Evolutionary conservation across 2,888 invertebrate species (phyloP), one percentile per base, ranked within the genome.

Genomic region (Beris morrisii): DNA sequence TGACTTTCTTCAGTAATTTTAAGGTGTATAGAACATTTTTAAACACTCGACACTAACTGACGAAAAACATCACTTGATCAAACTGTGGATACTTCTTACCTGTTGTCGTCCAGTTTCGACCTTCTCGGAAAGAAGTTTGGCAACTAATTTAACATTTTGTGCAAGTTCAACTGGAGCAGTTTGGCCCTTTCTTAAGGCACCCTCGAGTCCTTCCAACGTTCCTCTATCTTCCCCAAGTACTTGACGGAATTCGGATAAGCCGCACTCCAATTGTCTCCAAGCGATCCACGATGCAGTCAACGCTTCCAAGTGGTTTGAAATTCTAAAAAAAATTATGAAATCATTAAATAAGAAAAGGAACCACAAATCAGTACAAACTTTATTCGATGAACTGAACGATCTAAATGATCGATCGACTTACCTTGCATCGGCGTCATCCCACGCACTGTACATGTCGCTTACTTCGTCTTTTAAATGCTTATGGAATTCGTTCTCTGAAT

Each of bases 191-290:
- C 78, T 77, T 38, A 81, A 67, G 0, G 80, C 81, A 38, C 81
- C 81, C 67, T 80, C 80, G 6, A 81, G 69, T 3, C 80, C 81
- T 66, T 77, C 77, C 0, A 81, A 70, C 7, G 81, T 80, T 68
- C 81, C 81, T 54, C 80, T 77, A 78, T 93, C 93, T 71, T 90
- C 88, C 38, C 88, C 85, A 59, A 93, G 79, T 32, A 90, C 91
- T 59, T 87, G 86, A 74, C 91, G 89, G 69, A 93, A 85, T 77
- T 92, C 91, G 13, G 88, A 86, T 65, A 92, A 82, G 9, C 92
- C 88, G 67, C 84, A 84, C 76, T 91, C 91, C 81, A 92, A 87
- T 76, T 91, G 89, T 65, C 87, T 85, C 90, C 90, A 91, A 38
- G 87, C 87, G 71, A 85, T 84, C 56, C 90, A 84, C 11, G 91